phyloP scores from a whole-genome alignment of 2,797 vertebrate genomes.

The Poecilia gillii region DNA sequence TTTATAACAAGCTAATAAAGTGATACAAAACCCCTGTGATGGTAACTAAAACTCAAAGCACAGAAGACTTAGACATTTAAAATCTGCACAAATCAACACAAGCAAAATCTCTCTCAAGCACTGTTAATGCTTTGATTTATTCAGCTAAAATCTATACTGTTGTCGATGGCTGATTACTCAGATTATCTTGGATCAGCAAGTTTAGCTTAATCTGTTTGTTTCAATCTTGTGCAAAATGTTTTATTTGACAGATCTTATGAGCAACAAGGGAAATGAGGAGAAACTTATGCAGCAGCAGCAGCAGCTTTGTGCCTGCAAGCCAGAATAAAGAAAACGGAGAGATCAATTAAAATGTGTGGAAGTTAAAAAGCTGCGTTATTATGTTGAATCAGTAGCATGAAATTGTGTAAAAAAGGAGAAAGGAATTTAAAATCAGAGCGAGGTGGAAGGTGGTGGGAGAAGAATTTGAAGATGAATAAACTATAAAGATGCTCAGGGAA shows the following conservation, averaged over 20 bases:
- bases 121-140: not conserved
- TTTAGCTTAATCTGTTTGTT: constrained; percentile 1
- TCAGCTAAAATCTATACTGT: not conserved
- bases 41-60: constrained; percentile 41
- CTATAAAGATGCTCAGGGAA: not conserved
- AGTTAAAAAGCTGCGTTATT: constrained; percentile 16
- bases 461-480: constrained; percentile 1
- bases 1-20: constrained; percentile 35
- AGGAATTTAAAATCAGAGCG: not conserved
- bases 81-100: constrained; percentile 19
- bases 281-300: not conserved
- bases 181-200: constrained; percentile 2
- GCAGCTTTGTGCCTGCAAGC: not conserved
- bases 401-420: not conserved
- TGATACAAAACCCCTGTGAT: constrained; percentile 18
- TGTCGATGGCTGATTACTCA: not conserved
- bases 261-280: constrained; percentile 6
- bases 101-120: constrained; percentile 12
- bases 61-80: constrained; percentile 9
- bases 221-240: not conserved
- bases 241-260: not conserved
- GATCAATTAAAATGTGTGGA: constrained; percentile 1
- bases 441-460: not conserved
- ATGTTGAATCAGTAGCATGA: constrained; percentile 16
- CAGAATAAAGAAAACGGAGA: not conserved